phyloP scores from a whole-genome alignment of 2,888 invertebrate genomes.

The Emmelina monodactyla region DNA sequence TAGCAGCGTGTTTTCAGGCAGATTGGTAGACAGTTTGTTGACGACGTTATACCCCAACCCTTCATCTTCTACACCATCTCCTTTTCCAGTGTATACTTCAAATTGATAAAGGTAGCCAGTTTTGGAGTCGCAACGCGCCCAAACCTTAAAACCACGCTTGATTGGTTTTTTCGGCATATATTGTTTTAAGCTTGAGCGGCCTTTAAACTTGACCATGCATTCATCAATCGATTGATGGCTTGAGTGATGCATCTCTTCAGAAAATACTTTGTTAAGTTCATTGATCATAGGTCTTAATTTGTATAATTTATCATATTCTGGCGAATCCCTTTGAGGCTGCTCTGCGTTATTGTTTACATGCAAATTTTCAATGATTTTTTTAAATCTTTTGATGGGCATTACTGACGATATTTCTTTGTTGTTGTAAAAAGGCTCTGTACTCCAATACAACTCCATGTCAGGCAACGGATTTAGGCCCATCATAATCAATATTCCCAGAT shows the following conservation, averaged over 20 bases:
- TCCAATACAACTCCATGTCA: constrained; percentile 18
- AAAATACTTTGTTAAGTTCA: constrained; percentile 18
- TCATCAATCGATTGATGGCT: too few relatives aligned
- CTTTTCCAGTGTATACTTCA: constrained; percentile 17
- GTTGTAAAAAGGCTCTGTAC: constrained; percentile 21
- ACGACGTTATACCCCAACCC: constrained; percentile 18
- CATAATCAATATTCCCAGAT: constrained; percentile 16
- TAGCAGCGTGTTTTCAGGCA: constrained; percentile 19
- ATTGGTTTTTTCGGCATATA: constrained; percentile 20
- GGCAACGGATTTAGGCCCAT: constrained; percentile 19
- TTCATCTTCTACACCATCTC: constrained; percentile 15
- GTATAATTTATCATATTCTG: constrained; percentile 19
- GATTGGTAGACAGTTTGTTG: constrained; percentile 14
- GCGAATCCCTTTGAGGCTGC: constrained; percentile 17
- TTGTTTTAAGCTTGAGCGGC: constrained; percentile 17
- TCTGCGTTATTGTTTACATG: constrained; percentile 18
- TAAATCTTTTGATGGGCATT: constrained; percentile 20
- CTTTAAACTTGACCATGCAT: constrained; percentile 23
- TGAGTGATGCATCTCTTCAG: too few relatives aligned
- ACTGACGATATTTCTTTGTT: constrained; percentile 20
- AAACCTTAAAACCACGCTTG: constrained; percentile 9
- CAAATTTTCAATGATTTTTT: constrained; percentile 21
- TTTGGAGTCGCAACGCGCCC: constrained; percentile 6
- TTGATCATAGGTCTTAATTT: constrained; percentile 18
- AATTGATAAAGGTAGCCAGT: constrained; percentile 15